Evolutionary conservation across 2,888 invertebrate genomes (phyloP).

Genomic region (Leptopilina myrica): DNA sequence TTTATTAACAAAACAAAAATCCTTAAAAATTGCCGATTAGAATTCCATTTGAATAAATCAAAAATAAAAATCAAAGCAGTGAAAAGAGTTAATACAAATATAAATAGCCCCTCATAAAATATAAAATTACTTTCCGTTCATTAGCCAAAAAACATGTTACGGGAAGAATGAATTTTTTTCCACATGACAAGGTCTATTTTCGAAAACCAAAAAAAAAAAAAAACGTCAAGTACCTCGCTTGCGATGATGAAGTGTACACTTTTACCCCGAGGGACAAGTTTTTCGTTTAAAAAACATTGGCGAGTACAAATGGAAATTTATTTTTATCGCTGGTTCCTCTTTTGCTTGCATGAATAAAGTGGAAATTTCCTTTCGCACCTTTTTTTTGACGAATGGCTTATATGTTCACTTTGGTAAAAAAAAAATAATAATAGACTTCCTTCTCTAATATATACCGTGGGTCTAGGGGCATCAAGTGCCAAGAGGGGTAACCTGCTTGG

Average conservation of each 20-base stretch:
- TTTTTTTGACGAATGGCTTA: constrained; percentile 61
- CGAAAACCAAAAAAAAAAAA: background rate
- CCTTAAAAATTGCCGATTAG: too few species aligned
- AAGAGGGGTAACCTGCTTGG: constrained; percentile 51
- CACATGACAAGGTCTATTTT: background rate
- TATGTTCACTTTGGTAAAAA: constrained; percentile 45
- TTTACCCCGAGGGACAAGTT: constrained; percentile 14
- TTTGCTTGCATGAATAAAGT: constrained; percentile 29
- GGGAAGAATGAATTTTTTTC: background rate
- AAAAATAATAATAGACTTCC: constrained; percentile 62
- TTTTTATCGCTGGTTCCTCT: constrained; percentile 61
- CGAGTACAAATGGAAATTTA: constrained; percentile 58
- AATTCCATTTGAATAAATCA: too few species aligned
- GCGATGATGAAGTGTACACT: constrained; percentile 23
- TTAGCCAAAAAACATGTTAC: background rate
- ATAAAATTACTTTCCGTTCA: too few species aligned
- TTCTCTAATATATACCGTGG: constrained; percentile 19
- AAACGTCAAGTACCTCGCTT: too few species aligned
- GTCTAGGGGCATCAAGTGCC: constrained; percentile 47
- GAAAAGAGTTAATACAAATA: too few species aligned
- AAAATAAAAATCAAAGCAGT: too few species aligned
- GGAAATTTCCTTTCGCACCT: constrained; percentile 50
- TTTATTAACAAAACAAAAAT: too few species aligned
- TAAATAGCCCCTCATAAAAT: too few species aligned
- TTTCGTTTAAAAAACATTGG: constrained; percentile 26